Conservation (phyloP, 1,140 invertebrate genomes). For the Stegodyphus mimosarum region DNA sequence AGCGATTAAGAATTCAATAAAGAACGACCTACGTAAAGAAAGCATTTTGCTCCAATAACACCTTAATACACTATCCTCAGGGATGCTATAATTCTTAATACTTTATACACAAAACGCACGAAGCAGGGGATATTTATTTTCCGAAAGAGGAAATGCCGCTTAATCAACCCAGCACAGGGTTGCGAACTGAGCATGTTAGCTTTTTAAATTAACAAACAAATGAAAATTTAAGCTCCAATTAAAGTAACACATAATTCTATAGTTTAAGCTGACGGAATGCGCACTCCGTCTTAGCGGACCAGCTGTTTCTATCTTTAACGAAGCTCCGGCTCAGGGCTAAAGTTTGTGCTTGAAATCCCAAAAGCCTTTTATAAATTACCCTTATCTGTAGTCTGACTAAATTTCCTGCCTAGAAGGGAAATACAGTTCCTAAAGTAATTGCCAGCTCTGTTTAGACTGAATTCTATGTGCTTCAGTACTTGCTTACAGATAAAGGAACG, state of each 20-base stretch:
- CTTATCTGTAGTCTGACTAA: slow-evolving; percentile 27
- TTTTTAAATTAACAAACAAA: slow-evolving; percentile 26
- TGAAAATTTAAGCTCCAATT: slow-evolving; percentile 47
- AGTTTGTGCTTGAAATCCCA: slow-evolving; percentile 21
- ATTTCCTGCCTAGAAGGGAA: not conserved
- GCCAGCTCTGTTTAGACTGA: too few relatives aligned
- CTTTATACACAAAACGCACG: too few relatives aligned
- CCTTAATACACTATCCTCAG: too few relatives aligned
- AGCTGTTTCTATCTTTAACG: slow-evolving; percentile 14
- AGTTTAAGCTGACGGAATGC: slow-evolving; percentile 4
- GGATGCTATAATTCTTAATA: too few relatives aligned
- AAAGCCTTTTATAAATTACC: slow-evolving; percentile 55
- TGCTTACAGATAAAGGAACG: too few relatives aligned
- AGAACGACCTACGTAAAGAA: too few relatives aligned
- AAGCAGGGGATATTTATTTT: too few relatives aligned
- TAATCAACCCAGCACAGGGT: too few relatives aligned
- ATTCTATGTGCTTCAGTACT: too few relatives aligned
- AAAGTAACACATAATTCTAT: slow-evolving; percentile 32
- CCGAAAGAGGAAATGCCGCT: too few relatives aligned
- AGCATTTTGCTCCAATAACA: too few relatives aligned
- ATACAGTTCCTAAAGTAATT: not conserved
- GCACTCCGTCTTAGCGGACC: not conserved
- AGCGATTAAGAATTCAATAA: too few relatives aligned
- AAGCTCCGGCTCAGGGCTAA: not conserved
- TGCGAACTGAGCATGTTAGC: not conserved